phyloP scores from a whole-genome alignment of 2,113 vertebrate species.

The Seriola quinqueradiata region DNA sequence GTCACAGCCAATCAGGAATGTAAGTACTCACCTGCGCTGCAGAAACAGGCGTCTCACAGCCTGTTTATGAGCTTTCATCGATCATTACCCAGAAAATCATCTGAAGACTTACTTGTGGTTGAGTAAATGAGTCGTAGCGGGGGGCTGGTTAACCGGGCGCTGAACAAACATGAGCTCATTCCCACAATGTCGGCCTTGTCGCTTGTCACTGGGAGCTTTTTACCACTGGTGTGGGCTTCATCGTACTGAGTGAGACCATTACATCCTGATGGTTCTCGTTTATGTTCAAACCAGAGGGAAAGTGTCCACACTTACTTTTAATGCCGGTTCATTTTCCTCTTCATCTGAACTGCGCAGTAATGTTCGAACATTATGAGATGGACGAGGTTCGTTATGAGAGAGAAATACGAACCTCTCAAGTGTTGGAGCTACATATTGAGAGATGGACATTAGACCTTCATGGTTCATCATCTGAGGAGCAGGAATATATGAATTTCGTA shows the following conservation, averaged over 20 bases:
- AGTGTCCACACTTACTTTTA: too few relatives aligned
- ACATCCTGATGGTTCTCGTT: not conserved
- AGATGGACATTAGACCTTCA: too few relatives aligned
- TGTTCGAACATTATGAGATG: too few relatives aligned
- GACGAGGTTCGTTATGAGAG: too few relatives aligned
- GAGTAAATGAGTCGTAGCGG: conserved; percentile 62
- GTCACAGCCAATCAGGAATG: conserved; percentile 36
- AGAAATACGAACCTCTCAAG: too few relatives aligned
- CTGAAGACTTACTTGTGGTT: conserved; percentile 40
- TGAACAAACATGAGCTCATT: conserved; percentile 56
- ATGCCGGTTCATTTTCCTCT: too few relatives aligned
- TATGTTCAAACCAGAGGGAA: too few relatives aligned
- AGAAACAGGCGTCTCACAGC: not conserved
- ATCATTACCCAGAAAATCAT: conserved; percentile 50
- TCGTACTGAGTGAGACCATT: not conserved
- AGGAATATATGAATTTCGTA: too few relatives aligned
- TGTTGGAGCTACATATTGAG: too few relatives aligned
- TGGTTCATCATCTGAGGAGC: too few relatives aligned
- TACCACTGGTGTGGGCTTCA: not conserved
- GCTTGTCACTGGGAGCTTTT: conserved; percentile 2
- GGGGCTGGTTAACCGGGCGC: conserved; percentile 49
- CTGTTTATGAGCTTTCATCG: conserved; percentile 55
- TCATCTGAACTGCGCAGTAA: too few relatives aligned
- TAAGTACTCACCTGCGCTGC: conserved; percentile 32
- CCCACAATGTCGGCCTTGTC: conserved; percentile 41